Evolutionary conservation across 2,888 invertebrate species (phyloP), one percentile per base, ranked within the genome.

Genomic region (Patella ulyssiponensis): DNA sequence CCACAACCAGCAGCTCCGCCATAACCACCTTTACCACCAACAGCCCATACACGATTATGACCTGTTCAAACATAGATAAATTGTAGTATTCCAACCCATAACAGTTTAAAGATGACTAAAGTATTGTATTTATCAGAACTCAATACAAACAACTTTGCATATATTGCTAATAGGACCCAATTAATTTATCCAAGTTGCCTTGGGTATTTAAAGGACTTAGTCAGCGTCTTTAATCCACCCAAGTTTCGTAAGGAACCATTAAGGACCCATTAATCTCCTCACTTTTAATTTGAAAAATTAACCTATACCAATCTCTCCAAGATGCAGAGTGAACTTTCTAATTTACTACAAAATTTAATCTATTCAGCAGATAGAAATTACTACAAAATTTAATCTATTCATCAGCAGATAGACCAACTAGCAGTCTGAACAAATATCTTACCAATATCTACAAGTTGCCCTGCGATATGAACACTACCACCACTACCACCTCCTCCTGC

Each of bases 401-500:
- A 51, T n/a, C n/a, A n/a, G 12, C 17, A 52, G 44, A 44, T 9
- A 9, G 44, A 44, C 1, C 44, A 44, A 44, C 9, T 44, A 44
- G 44, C 9, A 51, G 44, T 9, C 44, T 44, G 44, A 44, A 1
- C 44, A 9, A 56, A 23, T 54, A 51, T 74, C 83, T 76, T 79
- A 86, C 87, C 86, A 23, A 86, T 77, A 77, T 84, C 80, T 5
- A 86, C 86, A 17, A 83, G 73, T 75, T 84, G 84, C 11, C 83
- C 85, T 11, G 83, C 78, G 17, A 87, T 81, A 71, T 83, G 84
- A 17, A 87, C 81, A 58, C 84, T 86, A 9, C 87, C 87, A 2
- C 87, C 87, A 81, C 86, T 86, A 0, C 87, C 87, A 7, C 86
- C 87, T 3, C 87, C 87, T 27, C 87, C 87, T 15, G 86, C 84